Percentiles rank a stretch among this genome's conserved stretches.
Conservation (phyloP, 2,113 vertebrate species). For the Tragulus kanchil region DNA sequence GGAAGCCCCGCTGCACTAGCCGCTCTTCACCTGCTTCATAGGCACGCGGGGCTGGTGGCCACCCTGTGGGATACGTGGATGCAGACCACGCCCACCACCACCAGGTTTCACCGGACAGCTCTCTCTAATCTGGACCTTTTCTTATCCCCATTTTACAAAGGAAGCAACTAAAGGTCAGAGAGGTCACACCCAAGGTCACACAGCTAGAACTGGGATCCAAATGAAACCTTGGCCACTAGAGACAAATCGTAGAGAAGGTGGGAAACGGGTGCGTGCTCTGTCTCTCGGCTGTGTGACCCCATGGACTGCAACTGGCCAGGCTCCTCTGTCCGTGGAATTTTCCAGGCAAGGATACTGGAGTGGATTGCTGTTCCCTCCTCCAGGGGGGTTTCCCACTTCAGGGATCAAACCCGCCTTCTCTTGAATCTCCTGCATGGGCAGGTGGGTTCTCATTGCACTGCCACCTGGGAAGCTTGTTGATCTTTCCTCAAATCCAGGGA, state of each 20-base stretch:
- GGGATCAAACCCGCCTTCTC: neutral
- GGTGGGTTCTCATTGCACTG: neutral
- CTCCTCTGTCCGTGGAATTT: neutral
- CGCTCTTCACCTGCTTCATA: neutral
- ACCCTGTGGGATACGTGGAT: neutral
- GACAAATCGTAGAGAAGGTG: neutral
- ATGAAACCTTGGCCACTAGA: neutral
- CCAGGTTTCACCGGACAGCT: neutral
- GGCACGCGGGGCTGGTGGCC: neutral
- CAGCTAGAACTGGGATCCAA: neutral
- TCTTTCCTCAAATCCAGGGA: neutral
- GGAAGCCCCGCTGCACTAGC: too few relatives aligned
- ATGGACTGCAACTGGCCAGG: neutral
- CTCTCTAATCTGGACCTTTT: neutral
- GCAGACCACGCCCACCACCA: neutral
- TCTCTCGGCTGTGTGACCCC: neutral
- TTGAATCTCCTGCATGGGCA: neutral
- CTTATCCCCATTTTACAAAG: neutral
- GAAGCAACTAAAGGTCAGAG: neutral
- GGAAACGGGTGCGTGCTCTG: neutral
- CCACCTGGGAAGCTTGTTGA: neutral
- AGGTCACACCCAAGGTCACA: neutral
- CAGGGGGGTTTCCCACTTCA: neutral
- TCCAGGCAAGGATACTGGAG: neutral
- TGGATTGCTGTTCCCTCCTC: neutral